Conservation (phyloP, 2,797 vertebrate species). For the Anolis apletophallus region DNA sequence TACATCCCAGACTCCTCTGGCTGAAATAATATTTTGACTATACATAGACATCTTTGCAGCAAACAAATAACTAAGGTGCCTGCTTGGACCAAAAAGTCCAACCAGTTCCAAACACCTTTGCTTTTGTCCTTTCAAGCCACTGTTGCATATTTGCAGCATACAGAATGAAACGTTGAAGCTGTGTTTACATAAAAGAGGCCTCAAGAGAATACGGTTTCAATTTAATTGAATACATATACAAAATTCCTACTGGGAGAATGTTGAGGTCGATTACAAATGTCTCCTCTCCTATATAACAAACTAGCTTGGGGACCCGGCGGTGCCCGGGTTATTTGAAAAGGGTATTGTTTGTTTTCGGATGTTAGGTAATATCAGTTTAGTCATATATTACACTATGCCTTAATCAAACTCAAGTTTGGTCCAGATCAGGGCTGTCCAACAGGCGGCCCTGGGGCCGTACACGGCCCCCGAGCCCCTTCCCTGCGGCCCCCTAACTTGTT, state of each 20-base stretch:
- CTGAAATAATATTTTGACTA: constrained; percentile 54
- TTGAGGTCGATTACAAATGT: neutral
- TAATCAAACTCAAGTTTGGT: too few species aligned
- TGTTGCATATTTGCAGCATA: constrained; percentile 9
- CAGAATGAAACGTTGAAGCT: neutral
- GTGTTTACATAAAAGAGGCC: constrained; percentile 15
- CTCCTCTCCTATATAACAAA: neutral
- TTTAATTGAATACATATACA: neutral
- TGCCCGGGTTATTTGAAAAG: too few species aligned
- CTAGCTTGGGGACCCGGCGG: too few species aligned
- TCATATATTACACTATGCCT: too few species aligned
- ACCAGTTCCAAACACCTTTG: constrained; percentile 29
- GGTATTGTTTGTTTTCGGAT: too few species aligned
- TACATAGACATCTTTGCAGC: constrained; percentile 50
- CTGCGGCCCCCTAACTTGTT: too few species aligned
- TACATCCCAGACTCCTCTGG: constrained; percentile 50
- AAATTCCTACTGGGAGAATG: neutral
- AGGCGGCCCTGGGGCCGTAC: too few species aligned
- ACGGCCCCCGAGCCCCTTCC: too few species aligned
- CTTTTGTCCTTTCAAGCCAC: neutral
- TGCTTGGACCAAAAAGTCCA: constrained; percentile 39
- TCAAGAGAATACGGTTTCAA: neutral
- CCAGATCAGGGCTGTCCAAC: too few species aligned
- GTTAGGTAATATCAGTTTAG: too few species aligned
- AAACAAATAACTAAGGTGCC: constrained; percentile 51